Evolutionary conservation across 2,797 vertebrate genomes (phyloP).

Genomic region (Carapus acus): DNA sequence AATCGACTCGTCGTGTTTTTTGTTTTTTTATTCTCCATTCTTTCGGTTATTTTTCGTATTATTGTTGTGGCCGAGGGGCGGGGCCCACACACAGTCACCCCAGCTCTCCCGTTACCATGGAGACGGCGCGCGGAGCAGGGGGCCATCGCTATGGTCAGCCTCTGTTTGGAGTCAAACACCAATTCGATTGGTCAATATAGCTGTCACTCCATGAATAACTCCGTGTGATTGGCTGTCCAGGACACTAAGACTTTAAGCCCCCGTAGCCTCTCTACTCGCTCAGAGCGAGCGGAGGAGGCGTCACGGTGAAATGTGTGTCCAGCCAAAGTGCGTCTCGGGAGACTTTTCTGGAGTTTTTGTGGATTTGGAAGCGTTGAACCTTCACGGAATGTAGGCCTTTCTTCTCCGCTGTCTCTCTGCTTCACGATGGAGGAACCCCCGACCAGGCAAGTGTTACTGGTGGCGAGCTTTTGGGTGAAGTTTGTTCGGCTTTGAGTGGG

Average conservation of each 20-base stretch:
- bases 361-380: neutral
- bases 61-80: neutral
- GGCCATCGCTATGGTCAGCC: slow-evolving; percentile 29
- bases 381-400: slow-evolving; percentile 39
- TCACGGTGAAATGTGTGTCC: neutral
- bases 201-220: neutral
- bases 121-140: slow-evolving; percentile 27
- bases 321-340: slow-evolving; percentile 12
- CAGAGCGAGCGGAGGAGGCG: slow-evolving; percentile 13
- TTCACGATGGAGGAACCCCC: slow-evolving; percentile 60
- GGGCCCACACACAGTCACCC: slow-evolving; percentile 16
- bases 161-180: neutral
- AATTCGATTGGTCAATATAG: slow-evolving; percentile 5
- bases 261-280: slow-evolving; percentile 20
- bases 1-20: too few species aligned
- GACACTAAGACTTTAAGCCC: neutral
- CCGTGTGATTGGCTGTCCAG: slow-evolving; percentile 28
- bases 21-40: too few species aligned
- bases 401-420: slow-evolving; percentile 2
- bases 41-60: too few species aligned
- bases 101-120: slow-evolving; percentile 47
- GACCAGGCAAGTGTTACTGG: slow-evolving; percentile 51
- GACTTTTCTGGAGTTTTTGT: too few species aligned
- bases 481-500: neutral
- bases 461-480: slow-evolving; percentile 18